Evolutionary conservation across 2,113 vertebrate species (phyloP).

Genomic region (Rousettus leschenaultii): DNA sequence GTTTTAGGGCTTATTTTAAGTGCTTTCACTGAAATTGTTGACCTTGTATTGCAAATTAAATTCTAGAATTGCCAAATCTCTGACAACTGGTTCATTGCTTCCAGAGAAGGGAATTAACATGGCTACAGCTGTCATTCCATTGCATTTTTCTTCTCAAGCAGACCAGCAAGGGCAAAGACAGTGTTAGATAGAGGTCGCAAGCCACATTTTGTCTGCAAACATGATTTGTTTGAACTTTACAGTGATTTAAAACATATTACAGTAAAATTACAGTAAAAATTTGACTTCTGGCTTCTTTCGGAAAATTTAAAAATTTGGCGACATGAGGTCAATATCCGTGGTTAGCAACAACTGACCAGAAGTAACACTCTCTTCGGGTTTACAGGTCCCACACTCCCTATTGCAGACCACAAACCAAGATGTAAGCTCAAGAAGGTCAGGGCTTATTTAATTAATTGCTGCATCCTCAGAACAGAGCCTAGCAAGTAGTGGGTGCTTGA

Average conservation of each 20-base stretch:
- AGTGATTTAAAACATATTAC: background rate
- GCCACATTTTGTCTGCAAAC: conserved; percentile 4
- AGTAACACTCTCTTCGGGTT: background rate
- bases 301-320: background rate
- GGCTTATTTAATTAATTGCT: background rate
- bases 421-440: background rate
- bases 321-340: background rate
- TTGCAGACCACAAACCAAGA: background rate
- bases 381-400: no score
- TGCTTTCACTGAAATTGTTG: conserved; percentile 13
- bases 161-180: conserved; percentile 47
- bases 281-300: background rate
- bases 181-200: conserved; percentile 33
- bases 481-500: background rate
- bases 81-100: background rate
- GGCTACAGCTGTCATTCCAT: conserved; percentile 18
- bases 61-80: conserved; percentile 21
- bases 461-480: background rate
- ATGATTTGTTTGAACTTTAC: background rate
- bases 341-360: background rate
- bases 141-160: conserved; percentile 49
- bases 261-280: background rate
- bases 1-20: background rate
- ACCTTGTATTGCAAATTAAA: conserved; percentile 31
- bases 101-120: conserved; percentile 15